Evolutionary conservation across 2,113 vertebrate genomes (phyloP).

Genomic region (Pantherophis guttatus): DNA sequence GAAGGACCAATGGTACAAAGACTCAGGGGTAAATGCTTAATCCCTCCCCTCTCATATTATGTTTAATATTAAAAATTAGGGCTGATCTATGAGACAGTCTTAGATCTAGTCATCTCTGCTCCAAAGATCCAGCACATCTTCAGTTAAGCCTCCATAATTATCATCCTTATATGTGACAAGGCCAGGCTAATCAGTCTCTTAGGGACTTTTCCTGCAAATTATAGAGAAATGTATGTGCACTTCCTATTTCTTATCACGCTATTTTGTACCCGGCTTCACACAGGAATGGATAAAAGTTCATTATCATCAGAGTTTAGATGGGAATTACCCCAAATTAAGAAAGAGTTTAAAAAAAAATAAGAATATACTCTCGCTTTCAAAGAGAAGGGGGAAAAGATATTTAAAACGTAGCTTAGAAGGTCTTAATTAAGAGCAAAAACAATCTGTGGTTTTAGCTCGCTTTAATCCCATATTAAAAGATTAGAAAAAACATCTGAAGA

Average conservation of each 20-base stretch:
- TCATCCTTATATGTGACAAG: slow-evolving; percentile 86
- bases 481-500: slow-evolving; percentile 86
- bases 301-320: slow-evolving; percentile 74
- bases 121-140: slow-evolving; percentile 81
- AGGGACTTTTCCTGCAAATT: slow-evolving; percentile 83
- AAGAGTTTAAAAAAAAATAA: slow-evolving; percentile 42
- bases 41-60: slow-evolving; percentile 58
- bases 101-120: slow-evolving; percentile 80
- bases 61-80: slow-evolving; percentile 77
- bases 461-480: slow-evolving; percentile 86
- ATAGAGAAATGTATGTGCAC: slow-evolving; percentile 66
- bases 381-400: neutral
- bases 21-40: slow-evolving; percentile 61
- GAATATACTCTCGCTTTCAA: neutral
- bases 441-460: slow-evolving; percentile 74
- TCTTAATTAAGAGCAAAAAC: slow-evolving; percentile 63
- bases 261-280: slow-evolving; percentile 72
- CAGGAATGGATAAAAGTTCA: slow-evolving; percentile 77
- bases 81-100: slow-evolving; percentile 76
- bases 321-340: slow-evolving; percentile 74
- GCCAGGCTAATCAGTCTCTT: slow-evolving; percentile 89
- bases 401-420: slow-evolving; percentile 64
- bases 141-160: slow-evolving; percentile 84
- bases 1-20: slow-evolving; percentile 66
- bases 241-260: slow-evolving; percentile 77